Evolutionary conservation across 2,888 invertebrate species (phyloP).

Genomic region (Mythimna lalbum): DNA sequence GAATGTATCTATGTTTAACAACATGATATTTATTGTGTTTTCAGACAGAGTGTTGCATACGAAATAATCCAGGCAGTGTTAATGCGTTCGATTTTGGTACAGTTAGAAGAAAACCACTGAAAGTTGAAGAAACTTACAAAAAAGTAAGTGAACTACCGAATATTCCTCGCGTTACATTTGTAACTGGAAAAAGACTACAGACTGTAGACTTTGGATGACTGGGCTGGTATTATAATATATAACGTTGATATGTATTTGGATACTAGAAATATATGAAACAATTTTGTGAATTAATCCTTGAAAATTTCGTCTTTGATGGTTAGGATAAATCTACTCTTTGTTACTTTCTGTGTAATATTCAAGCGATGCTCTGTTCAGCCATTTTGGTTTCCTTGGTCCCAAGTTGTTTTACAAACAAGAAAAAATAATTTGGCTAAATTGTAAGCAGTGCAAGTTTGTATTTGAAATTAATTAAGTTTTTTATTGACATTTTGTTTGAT

Average conservation of each 20-base stretch:
- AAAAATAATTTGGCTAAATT: slow-evolving; percentile 24
- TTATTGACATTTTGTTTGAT: slow-evolving; percentile 12
- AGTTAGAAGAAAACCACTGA: slow-evolving; percentile 80
- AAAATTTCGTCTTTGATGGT: slow-evolving; percentile 19
- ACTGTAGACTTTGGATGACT: slow-evolving; percentile 89
- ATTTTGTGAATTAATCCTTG: slow-evolving; percentile 1
- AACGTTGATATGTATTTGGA: not conserved
- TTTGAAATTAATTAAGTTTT: slow-evolving; percentile 34
- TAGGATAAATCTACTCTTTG: slow-evolving; percentile 14
- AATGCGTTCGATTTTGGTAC: slow-evolving; percentile 91
- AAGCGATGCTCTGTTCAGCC: slow-evolving; percentile 7
- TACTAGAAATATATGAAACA: slow-evolving; percentile 17
- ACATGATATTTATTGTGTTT: slow-evolving; percentile 55
- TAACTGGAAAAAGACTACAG: slow-evolving; percentile 89
- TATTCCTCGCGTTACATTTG: slow-evolving; percentile 90
- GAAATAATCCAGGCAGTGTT: slow-evolving; percentile 89
- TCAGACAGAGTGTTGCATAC: slow-evolving; percentile 90
- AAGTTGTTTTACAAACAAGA: slow-evolving; percentile 8
- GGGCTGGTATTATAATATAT: not conserved
- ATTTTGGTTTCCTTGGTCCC: slow-evolving; percentile 18
- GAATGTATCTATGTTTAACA: not conserved
- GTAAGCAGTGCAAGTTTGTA: slow-evolving; percentile 18
- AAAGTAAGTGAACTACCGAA: slow-evolving; percentile 79
- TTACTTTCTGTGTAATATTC: slow-evolving; percentile 10
- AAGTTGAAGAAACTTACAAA: slow-evolving; percentile 75